These are phyloP conservation scores for Adelosebastes latens DNA, from an alignment of 2,797 vertebrate genomes.

Conservation along the genomic window DNA sequence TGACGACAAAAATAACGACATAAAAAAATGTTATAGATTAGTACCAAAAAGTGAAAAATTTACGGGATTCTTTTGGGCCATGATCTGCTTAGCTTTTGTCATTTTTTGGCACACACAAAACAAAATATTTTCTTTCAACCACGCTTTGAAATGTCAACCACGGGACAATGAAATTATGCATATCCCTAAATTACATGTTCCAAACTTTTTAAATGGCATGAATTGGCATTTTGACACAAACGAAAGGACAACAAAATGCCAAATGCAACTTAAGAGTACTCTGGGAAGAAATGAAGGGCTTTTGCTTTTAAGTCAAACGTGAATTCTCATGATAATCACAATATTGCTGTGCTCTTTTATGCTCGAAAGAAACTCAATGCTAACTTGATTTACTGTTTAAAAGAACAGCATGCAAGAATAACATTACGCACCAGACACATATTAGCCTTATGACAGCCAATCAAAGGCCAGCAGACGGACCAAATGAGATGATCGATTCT, in stretches of 20 bases:
- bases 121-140: not conserved
- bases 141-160: constrained; percentile 32
- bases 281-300: not conserved
- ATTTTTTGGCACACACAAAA: constrained; percentile 12
- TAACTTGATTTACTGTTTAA: constrained; percentile 69
- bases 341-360: constrained; percentile 50
- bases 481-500: constrained; percentile 84
- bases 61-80: not conserved
- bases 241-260: constrained; percentile 19
- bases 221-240: constrained; percentile 20
- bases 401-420: constrained; percentile 48
- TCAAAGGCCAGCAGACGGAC: constrained; percentile 78
- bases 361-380: constrained; percentile 62
- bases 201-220: constrained; percentile 23
- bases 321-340: constrained; percentile 57
- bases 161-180: constrained; percentile 12
- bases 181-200: constrained; percentile 20
- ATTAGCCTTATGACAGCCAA: constrained; percentile 66
- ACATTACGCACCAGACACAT: constrained; percentile 63
- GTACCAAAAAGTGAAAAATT: not conserved
- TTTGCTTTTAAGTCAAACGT: constrained; percentile 26
- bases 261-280: constrained; percentile 20
- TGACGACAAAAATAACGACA: not conserved
- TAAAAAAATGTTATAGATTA: not conserved
- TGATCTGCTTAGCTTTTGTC: not conserved